phyloP scores from a whole-genome alignment of 2,113 vertebrate genomes.

The Haplochromis burtoni region DNA sequence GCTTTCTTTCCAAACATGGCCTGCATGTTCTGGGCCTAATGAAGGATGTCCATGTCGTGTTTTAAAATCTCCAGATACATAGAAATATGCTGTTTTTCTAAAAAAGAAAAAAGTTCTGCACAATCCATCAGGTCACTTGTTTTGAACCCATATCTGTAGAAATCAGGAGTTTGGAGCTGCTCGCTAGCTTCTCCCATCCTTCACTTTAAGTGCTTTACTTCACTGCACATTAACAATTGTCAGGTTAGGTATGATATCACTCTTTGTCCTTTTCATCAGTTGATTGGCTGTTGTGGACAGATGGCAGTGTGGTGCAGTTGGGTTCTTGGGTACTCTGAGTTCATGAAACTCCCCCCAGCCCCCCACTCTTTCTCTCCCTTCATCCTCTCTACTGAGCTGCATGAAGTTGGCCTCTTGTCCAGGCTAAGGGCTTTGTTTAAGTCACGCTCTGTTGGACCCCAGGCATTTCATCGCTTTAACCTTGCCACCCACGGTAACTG shows the following conservation, averaged over 20 bases:
- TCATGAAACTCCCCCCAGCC: slow-evolving; percentile 52
- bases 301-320: slow-evolving; percentile 71
- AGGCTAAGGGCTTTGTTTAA: slow-evolving; percentile 86
- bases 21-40: not conserved
- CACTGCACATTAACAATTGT: slow-evolving; percentile 56
- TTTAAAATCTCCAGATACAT: not conserved
- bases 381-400: slow-evolving; percentile 65
- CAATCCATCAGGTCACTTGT: not conserved
- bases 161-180: not conserved
- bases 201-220: slow-evolving; percentile 51
- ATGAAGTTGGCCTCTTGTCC: slow-evolving; percentile 87
- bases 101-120: not conserved
- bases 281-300: slow-evolving; percentile 65
- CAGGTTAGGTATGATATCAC: slow-evolving; percentile 62
- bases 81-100: not conserved
- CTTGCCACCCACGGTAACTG: slow-evolving; percentile 91
- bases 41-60: not conserved
- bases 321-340: slow-evolving; percentile 69
- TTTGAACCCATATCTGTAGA: not conserved
- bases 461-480: slow-evolving; percentile 96
- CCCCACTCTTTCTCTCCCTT: slow-evolving; percentile 34
- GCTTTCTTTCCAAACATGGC: not conserved
- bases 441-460: slow-evolving; percentile 87
- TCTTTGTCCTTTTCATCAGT: slow-evolving; percentile 59
- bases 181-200: slow-evolving; percentile 3